phyloP scores from a whole-genome alignment of 2,113 vertebrate species.

The zebrafish (Danio rerio) region GRCz12tu NC_133181.1:34438501-34439000 shows the following conservation, averaged over 20 bases:
- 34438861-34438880: too few relatives aligned
- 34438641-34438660: conserved; percentile 11
- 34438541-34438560: conserved; percentile 10
- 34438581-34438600: conserved; percentile 18
- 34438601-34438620: background rate
- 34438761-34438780: background rate
- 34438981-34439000: too few relatives aligned
- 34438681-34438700: background rate
- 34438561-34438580: background rate
- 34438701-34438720: background rate
- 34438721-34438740: background rate
- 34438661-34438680: background rate
- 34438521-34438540: conserved; percentile 4
- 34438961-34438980: too few relatives aligned
- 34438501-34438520: conserved; percentile 13
- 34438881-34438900: too few relatives aligned
- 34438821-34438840: background rate
- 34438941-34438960: too few relatives aligned
- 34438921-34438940: too few relatives aligned
- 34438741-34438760: background rate
- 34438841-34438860: too few relatives aligned
- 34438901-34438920: too few relatives aligned
- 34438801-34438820: background rate
- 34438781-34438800: background rate
- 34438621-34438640: background rate